Base-by-base conservation (phyloP, 2,888 invertebrate species). In the Tupiocoris notatus region DNA sequence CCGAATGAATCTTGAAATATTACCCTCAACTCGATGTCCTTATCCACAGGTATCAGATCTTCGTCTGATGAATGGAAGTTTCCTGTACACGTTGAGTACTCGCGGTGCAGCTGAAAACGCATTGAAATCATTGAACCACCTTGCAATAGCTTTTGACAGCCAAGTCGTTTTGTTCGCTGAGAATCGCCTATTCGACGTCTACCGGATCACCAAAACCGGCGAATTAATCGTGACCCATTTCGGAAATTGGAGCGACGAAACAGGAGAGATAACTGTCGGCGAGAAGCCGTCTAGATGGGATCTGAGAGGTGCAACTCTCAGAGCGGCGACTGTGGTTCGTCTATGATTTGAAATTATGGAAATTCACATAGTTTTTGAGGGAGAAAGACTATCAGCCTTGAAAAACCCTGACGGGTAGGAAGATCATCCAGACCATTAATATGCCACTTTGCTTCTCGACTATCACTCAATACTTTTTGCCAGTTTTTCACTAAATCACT, bases 71-170 rank as follows among this genome's bases (percentile, higher is more conserved):
- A 65, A 65, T 12, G 18, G 2, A 24, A 65, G 65, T 39, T 65
- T 39, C 18, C n/a, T 25, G 12, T n/a, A 17, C 18, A 20, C 18
- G 2, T 12, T 65, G 39, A 24, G 18, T 12, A 17, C 25, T 9
- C 23, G 24, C 24, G 23, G 25, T 9, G 7, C 24, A 16, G 16
- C 18, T 2, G 65, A 65, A 1, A 17, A n/a, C n/a, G 39, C 17
- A 1, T 18, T 65, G 39, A 6, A 1, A 1, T 1, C 3, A 17
- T 23, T 65, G 9, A 18, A 39, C 23, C 1, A 22, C 6, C 18
- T 39, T n/a, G 39, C 18, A 3, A 12, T 70, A 3, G 70, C 58
- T 9, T 70, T 70, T 12, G 70, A 70, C 57, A 70, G 70, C 23
- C 58, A 70, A 9, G 24, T 70, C 18, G 25, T 58, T 1, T 3